Conservation (phyloP, 2,888 invertebrate genomes). For the Cenopis cana region DNA sequence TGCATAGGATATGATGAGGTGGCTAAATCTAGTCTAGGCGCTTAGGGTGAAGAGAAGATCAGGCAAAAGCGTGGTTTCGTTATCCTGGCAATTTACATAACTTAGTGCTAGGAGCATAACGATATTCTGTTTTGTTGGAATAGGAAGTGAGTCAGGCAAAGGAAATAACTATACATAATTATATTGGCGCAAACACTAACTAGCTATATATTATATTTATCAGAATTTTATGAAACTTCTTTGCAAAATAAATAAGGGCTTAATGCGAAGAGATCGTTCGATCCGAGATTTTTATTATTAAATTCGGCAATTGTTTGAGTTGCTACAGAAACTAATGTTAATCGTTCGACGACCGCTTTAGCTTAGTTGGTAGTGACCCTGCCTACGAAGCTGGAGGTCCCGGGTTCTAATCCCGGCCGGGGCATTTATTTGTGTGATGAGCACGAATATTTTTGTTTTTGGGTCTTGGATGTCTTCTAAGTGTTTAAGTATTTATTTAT, state of each 20-base stretch:
- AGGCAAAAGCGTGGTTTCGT: conserved; percentile 36
- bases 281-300: not conserved
- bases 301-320: conserved; percentile 15
- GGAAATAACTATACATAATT: conserved; percentile 3
- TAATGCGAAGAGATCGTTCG: not conserved
- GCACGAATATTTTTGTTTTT: too few species aligned
- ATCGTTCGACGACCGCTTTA: too few species aligned
- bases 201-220: not conserved
- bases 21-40: conserved; percentile 6
- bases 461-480: too few species aligned
- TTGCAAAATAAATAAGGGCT: not conserved
- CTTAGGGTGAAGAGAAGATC: not conserved
- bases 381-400: too few species aligned
- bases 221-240: not conserved
- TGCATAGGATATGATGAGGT: conserved; percentile 28
- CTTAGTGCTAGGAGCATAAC: conserved; percentile 44
- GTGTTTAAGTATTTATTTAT: too few species aligned
- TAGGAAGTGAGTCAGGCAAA: conserved; percentile 1
- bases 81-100: conserved; percentile 61
- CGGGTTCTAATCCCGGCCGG: too few species aligned
- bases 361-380: too few species aligned
- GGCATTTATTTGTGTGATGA: too few species aligned
- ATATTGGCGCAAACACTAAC: not conserved
- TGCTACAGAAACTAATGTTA: conserved; percentile 11
- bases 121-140: conserved; percentile 7